Percentiles rank a stretch among this genome's conserved stretches.
Evolutionary conservation across 2,113 vertebrate species (phyloP).

Genomic region (Oryzias woworae): DNA sequence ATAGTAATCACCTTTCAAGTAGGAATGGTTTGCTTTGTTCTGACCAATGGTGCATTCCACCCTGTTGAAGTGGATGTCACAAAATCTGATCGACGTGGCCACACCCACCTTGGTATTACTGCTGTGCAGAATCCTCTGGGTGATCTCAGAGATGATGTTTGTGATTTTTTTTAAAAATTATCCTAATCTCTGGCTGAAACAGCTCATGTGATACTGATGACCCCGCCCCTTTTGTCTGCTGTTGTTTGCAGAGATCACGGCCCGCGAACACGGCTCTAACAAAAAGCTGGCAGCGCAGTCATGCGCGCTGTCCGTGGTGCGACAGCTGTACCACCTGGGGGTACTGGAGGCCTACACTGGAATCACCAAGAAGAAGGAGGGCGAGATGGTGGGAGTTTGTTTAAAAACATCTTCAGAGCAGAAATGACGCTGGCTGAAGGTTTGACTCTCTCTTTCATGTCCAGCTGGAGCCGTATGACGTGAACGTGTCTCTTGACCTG

Average conservation of each 20-base stretch:
- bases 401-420: background rate
- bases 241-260: constrained; percentile 80
- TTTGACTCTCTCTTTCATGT: background rate
- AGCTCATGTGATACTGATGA: too few relatives aligned
- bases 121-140: too few relatives aligned
- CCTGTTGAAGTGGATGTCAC: too few relatives aligned
- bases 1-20: too few relatives aligned
- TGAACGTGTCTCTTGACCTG: constrained; percentile 81
- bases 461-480: constrained; percentile 87
- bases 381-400: constrained; percentile 78
- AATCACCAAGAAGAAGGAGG: constrained; percentile 92
- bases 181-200: too few relatives aligned
- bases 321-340: constrained; percentile 92
- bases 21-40: too few relatives aligned
- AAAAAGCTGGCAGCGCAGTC: constrained; percentile 97
- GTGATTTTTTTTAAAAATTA: too few relatives aligned
- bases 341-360: constrained; percentile 91
- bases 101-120: too few relatives aligned
- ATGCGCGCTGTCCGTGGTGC: constrained; percentile 91
- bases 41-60: too few relatives aligned
- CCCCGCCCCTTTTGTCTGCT: background rate
- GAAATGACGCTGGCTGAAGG: background rate
- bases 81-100: too few relatives aligned
- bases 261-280: constrained; percentile 94
- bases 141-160: too few relatives aligned